Conservation (phyloP, 2,888 invertebrate species). For the Dryococelus australis region DNA sequence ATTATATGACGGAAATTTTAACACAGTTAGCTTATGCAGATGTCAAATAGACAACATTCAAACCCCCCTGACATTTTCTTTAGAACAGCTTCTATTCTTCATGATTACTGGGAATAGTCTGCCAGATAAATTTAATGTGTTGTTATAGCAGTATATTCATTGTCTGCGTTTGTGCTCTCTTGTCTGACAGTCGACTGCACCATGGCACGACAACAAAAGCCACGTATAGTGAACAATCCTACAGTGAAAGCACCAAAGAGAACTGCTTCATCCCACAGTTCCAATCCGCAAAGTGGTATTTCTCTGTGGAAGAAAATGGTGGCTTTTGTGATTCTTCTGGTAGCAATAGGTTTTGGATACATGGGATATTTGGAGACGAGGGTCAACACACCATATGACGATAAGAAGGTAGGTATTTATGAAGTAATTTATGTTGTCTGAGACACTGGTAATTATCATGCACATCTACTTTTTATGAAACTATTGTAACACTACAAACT, state of each 20-base stretch:
- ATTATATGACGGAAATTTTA: too few relatives aligned
- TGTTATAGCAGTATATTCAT: too few relatives aligned
- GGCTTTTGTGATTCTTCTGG: conserved; percentile 58
- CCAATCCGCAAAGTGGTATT: not conserved
- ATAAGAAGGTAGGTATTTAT: conserved; percentile 69
- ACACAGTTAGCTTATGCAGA: too few relatives aligned
- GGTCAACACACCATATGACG: conserved; percentile 85
- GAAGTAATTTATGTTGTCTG: not conserved
- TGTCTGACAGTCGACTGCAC: not conserved
- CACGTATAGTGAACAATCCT: conserved; percentile 35
- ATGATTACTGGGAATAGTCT: too few relatives aligned
- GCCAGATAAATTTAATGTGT: too few relatives aligned
- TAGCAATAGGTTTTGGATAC: conserved; percentile 79
- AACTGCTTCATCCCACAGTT: conserved; percentile 13
- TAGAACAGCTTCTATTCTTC: too few relatives aligned
- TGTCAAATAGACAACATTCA: too few relatives aligned
- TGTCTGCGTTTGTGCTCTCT: not conserved
- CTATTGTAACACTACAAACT: too few relatives aligned
- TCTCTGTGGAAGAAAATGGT: conserved; percentile 35
- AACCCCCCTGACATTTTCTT: too few relatives aligned
- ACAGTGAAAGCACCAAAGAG: conserved; percentile 37
- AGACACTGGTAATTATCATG: too few relatives aligned
- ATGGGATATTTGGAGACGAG: conserved; percentile 86
- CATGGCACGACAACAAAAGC: conserved; percentile 41
- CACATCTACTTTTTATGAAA: too few relatives aligned